A percentile compares a stretch with the other conserved stretches of the same genome.
phyloP scores from a whole-genome alignment of 2,888 invertebrate genomes.

The Halictus quadricinctus region DNA sequence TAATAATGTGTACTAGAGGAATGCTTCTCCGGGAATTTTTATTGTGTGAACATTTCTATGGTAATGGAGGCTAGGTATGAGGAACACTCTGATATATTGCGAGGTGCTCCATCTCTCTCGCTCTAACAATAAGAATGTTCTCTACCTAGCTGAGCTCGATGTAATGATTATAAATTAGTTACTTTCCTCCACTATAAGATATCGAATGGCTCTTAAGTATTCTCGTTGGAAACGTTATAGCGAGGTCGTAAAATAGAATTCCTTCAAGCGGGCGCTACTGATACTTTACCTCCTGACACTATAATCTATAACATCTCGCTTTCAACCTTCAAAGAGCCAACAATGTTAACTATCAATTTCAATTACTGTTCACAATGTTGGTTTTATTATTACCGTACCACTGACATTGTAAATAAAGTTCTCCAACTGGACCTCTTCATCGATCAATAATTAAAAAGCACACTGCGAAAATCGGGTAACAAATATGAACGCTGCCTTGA shows the following conservation, averaged over 20 bases:
- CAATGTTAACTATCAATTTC: neutral
- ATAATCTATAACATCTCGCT: neutral
- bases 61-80: neutral
- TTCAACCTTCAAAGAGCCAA: neutral
- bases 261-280: neutral
- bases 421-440: neutral
- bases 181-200: neutral
- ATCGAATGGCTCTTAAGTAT: neutral
- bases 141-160: neutral
- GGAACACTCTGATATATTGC: neutral
- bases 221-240: conserved; percentile 1
- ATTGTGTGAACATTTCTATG: neutral
- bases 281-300: neutral
- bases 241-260: neutral
- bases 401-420: neutral
- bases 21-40: neutral
- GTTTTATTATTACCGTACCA: neutral
- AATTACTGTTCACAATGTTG: neutral
- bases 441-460: neutral
- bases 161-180: neutral
- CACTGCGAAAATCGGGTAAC: too few relatives aligned
- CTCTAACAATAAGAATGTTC: neutral
- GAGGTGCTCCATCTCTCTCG: neutral
- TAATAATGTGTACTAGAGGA: neutral
- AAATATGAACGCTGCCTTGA: too few relatives aligned